Conservation (phyloP, 1,140 invertebrate genomes). For the Magallana angulata region DNA sequence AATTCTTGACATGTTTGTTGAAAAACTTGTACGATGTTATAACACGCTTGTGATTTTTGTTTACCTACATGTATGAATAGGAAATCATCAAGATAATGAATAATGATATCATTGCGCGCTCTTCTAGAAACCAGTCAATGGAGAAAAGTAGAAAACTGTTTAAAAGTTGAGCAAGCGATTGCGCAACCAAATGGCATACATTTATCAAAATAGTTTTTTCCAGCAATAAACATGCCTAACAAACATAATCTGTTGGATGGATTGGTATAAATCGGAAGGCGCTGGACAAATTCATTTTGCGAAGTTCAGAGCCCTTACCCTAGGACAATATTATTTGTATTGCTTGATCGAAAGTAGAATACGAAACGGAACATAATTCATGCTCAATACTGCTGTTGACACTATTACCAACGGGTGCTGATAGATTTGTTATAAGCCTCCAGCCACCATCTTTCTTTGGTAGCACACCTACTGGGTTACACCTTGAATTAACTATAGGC, state of each 20-base stretch:
- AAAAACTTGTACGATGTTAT: too few relatives aligned
- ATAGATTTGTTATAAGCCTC: slow-evolving; percentile 46
- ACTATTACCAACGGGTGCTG: slow-evolving; percentile 1
- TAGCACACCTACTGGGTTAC: slow-evolving; percentile 43
- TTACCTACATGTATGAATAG: too few relatives aligned
- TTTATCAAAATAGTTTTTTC: not conserved
- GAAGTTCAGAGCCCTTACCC: slow-evolving; percentile 8
- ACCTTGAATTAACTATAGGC: slow-evolving; percentile 38
- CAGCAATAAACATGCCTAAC: slow-evolving; percentile 23
- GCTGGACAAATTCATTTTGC: slow-evolving; percentile 23
- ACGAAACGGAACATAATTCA: slow-evolving; percentile 37
- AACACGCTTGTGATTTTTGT: too few relatives aligned
- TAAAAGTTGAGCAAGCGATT: not conserved
- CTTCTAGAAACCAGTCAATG: not conserved
- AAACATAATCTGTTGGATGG: slow-evolving; percentile 38
- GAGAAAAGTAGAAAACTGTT: slow-evolving; percentile 36
- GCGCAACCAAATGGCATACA: not conserved
- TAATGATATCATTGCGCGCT: not conserved
- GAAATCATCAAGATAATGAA: slow-evolving; percentile 42
- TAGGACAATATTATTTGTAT: slow-evolving; percentile 8
- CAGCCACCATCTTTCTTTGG: slow-evolving; percentile 43
- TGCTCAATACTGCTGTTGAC: slow-evolving; percentile 46
- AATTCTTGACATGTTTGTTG: too few relatives aligned
- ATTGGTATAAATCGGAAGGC: slow-evolving; percentile 27
- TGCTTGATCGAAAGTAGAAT: slow-evolving; percentile 36